Conservation (phyloP, 2,888 invertebrate genomes). For the Habroteleia sp. region DNA sequence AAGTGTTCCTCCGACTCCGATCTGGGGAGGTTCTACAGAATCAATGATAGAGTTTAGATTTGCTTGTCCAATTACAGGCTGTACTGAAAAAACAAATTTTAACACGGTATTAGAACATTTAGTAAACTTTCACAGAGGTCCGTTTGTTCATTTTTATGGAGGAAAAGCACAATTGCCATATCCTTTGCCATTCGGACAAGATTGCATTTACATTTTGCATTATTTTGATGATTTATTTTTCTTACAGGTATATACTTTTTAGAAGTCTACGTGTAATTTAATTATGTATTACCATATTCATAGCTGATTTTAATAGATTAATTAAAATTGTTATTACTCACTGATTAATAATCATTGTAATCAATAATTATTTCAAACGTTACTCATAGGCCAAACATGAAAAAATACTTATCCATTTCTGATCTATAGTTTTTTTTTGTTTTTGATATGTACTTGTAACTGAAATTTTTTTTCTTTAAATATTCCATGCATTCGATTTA, state of each 20-base stretch:
- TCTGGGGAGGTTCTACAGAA: conserved; percentile 77
- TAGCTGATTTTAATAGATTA: too few species aligned
- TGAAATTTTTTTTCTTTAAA: too few species aligned
- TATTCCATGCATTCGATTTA: too few species aligned
- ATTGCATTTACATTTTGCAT: conserved; percentile 73
- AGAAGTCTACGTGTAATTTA: too few species aligned
- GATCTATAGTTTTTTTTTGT: too few species aligned
- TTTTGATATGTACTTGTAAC: too few species aligned
- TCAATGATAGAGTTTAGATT: conserved; percentile 68
- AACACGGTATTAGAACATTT: conserved; percentile 73
- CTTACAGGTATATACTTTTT: conserved; percentile 71
- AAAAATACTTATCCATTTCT: too few species aligned
- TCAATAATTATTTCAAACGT: too few species aligned
- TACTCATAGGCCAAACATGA: too few species aligned
- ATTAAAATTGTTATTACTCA: too few species aligned
- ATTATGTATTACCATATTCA: too few species aligned
- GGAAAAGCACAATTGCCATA: conserved; percentile 69
- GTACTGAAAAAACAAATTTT: conserved; percentile 68
- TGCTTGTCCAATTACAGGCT: conserved; percentile 71
- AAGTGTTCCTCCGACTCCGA: conserved; percentile 71
- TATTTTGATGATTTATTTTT: conserved; percentile 73
- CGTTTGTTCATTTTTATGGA: conserved; percentile 74
- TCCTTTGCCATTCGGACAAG: conserved; percentile 71
- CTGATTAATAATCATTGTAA: too few species aligned
- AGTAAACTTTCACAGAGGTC: conserved; percentile 68